Evolutionary conservation across 1,140 invertebrate genomes (phyloP).

Genomic region (Lasaia peninsularis): DNA sequence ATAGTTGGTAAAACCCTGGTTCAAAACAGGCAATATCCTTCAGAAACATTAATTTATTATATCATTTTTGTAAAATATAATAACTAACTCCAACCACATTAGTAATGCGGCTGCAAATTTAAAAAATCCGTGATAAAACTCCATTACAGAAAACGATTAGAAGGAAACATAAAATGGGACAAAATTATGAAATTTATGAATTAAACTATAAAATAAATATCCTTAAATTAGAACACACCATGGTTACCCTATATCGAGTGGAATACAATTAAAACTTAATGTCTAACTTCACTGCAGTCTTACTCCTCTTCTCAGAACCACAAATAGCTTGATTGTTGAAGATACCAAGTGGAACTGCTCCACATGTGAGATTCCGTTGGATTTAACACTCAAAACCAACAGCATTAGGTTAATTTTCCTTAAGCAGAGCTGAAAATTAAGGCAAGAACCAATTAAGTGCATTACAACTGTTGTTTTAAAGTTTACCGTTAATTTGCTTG

Average conservation of each 20-base stretch:
- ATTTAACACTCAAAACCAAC: neutral
- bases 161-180: no score
- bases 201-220: no score
- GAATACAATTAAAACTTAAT: constrained; percentile 10
- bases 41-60: no score
- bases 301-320: constrained; percentile 5
- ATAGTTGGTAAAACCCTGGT: no score
- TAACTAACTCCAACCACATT: no score
- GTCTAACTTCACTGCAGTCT: constrained; percentile 5
- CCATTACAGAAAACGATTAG: no score
- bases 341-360: neutral
- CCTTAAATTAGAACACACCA: neutral
- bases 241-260: neutral
- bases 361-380: neutral
- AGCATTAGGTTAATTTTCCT: neutral
- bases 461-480: neutral
- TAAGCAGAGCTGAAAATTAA: neutral
- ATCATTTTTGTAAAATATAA: no score
- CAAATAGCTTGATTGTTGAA: constrained; percentile 9
- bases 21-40: no score
- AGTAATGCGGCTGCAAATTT: no score
- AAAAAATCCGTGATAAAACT: no score
- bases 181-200: no score
- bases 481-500: neutral
- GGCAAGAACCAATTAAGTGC: neutral